Evolutionary conservation across 2,888 invertebrate species (phyloP), one percentile per base, ranked within the genome.

Genomic region (Lithodes maja): DNA sequence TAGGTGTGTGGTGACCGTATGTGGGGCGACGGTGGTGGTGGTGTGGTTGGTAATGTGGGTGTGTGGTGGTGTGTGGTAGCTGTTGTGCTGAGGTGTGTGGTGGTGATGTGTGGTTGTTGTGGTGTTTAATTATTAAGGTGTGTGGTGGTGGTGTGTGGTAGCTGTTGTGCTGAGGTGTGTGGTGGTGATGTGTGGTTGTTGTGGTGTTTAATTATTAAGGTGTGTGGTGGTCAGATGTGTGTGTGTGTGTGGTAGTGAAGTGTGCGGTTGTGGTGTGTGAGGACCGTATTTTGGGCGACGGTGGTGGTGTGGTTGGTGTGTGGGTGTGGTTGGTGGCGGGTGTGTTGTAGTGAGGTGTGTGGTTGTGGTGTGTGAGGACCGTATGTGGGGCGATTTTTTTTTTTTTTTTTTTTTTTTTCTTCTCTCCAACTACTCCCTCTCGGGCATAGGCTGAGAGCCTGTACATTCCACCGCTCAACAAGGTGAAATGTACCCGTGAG

Each of bases 1-100:
- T 68, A 15, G 55, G 86, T 86, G 86, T 71, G 33, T 50, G 17
- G n/a, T 52, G 81, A 61, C 82, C 86, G 52, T 86, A 82, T 33
- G 55, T 52, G 81, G 74, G 74, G n/a, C 49, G 50, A 7, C 61
- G 81, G 3, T 15, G 7, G 54, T 1, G n/a, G 12, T 50, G 50
- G 78, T 79, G 78, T 79, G 78, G 50, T 50, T 79, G 78, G 54
- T 78, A 17, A 17, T 78, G 15, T 52, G 50, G 69, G 3, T 79
- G 49, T 15, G 52, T 83, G 17, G 12, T 7, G 3, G 55, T 55
- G 55, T 55, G 9, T 3, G 9, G n/a, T n/a, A n/a, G n/a, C n/a
- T n/a, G n/a, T n/a, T n/a, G n/a, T 61, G 61, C 12, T 7, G 53
- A 52, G n/a, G 53, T 78, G 5, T n/a, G 53, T 78, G 74, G 74